A percentile compares a stretch with the other conserved stretches of the same genome.
Conservation (phyloP, 2,797 vertebrate genomes). For the Ctenopoma kingsleyae region DNA sequence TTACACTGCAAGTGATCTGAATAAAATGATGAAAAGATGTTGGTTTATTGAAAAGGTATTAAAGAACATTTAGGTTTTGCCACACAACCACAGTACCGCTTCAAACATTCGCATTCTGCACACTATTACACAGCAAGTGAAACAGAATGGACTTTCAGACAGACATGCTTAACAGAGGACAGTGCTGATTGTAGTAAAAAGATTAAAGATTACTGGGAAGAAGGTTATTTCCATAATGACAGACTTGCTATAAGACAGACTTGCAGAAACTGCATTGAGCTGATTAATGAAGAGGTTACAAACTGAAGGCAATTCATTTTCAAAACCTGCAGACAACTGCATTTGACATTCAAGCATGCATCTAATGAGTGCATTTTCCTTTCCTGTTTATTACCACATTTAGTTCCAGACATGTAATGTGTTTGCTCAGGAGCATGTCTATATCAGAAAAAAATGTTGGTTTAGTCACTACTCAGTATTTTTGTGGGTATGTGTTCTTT, state of each 20-base stretch:
- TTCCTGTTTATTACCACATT: background rate
- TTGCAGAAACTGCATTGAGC: background rate
- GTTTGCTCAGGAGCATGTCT: background rate
- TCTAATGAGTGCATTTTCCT: constrained; percentile 19
- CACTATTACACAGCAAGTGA: background rate
- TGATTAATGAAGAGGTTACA: background rate
- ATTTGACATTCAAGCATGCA: constrained; percentile 48
- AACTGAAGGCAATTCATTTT: constrained; percentile 10
- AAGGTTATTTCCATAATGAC: background rate
- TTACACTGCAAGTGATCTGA: background rate
- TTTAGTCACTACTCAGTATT: background rate
- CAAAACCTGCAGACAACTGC: background rate
- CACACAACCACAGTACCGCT: background rate
- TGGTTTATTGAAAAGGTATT: constrained; percentile 56
- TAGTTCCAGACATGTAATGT: background rate
- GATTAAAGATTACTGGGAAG: background rate
- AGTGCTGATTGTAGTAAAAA: constrained; percentile 1
- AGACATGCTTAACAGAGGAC: background rate
- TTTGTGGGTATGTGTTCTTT: background rate
- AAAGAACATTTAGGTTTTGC: constrained; percentile 13
- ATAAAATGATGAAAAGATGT: constrained; percentile 14
- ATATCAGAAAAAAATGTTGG: background rate
- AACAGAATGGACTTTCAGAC: background rate
- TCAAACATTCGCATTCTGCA: constrained; percentile 29
- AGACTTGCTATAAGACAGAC: background rate